Base-by-base conservation (phyloP, 2,797 vertebrate genomes). In the Acanthiza pusilla region DNA sequence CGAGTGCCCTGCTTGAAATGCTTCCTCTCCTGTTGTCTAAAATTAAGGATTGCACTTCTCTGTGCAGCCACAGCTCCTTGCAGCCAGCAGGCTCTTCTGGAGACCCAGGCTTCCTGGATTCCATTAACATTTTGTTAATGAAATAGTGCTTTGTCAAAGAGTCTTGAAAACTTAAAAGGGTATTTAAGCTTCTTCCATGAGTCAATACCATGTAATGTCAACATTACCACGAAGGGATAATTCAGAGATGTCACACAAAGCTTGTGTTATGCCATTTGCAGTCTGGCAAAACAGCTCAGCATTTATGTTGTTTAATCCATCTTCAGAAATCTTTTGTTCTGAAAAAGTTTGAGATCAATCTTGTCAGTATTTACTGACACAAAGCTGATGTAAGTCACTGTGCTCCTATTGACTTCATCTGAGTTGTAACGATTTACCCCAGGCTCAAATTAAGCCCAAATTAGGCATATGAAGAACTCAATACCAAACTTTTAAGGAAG, bases 41-140 rank as follows among this genome's bases (percentile, higher is more conserved):
- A 94, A 74, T 42, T 45, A 77, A 47, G 70, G 51, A 26, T 73
- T 50, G 17, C 16, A 3, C 42, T 57, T 77, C 74, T 71, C 48
- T 42, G 29, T 67, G 67, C 89, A 67, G 84, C 45, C 80, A 4
- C 47, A 34, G 47, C 30, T 32, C 58, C 81, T 7, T 2, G 15
- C 76, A 86, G 75, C 16, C 45, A 71, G n/a, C 14, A 84, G 71
- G 78, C 29, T 94, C 60, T 81, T 48, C 60, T 79, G 93, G 58
- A 80, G 80, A 34, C 67, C 66, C 73, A 85, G 76, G 65, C 57
- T 82, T 66, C 89, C 36, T 79, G 38, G 91, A 89, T 83, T 50
- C 90, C 87, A 96, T 96, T 88, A 94, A 95, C 95, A 95, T 97
- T 96, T 97, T 91, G 93, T 97, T 93, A 97, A 96, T 88, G 91